These are phyloP conservation scores for Diabrotica balteata DNA, from an alignment of 2,888 invertebrate genomes.

Conservation along the genomic window DNA sequence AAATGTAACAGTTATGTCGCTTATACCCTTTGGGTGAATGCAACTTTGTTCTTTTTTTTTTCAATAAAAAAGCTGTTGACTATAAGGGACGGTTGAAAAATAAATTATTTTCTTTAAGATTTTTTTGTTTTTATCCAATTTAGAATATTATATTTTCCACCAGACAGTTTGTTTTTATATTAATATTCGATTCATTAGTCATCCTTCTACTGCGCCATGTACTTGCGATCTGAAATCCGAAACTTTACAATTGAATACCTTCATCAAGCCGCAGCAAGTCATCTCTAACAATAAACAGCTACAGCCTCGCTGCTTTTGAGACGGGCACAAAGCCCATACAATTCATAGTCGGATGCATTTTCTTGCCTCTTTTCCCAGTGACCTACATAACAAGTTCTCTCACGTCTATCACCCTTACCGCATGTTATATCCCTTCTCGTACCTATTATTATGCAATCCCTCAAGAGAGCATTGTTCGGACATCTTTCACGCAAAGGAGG, in stretches of 20 bases:
- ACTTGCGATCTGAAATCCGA: background rate
- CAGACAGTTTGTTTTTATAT: too few species aligned
- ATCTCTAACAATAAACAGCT: conserved; percentile 9
- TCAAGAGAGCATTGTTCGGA: conserved; percentile 22
- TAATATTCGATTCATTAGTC: too few species aligned
- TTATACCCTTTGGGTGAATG: too few species aligned
- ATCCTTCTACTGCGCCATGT: background rate
- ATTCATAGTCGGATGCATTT: conserved; percentile 6
- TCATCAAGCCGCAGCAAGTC: background rate
- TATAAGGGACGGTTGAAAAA: too few species aligned
- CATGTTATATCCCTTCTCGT: conserved; percentile 5
- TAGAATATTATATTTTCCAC: too few species aligned
- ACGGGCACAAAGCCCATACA: conserved; percentile 1
- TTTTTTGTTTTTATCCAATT: too few species aligned
- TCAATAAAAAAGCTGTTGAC: too few species aligned
- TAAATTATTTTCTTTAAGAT: too few species aligned
- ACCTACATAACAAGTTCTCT: conserved; percentile 27
- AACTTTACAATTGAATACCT: conserved; percentile 3
- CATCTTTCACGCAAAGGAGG: conserved; percentile 14
- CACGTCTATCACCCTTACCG: conserved; percentile 14
- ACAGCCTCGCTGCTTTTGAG: background rate
- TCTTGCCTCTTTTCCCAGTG: conserved; percentile 15
- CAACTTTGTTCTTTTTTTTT: too few species aligned
- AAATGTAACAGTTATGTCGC: too few species aligned
- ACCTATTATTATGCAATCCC: conserved; percentile 24